Evolutionary conservation across 64 coral and sea anemone species (phyloP).

Genomic region (Porites lutea): DNA sequence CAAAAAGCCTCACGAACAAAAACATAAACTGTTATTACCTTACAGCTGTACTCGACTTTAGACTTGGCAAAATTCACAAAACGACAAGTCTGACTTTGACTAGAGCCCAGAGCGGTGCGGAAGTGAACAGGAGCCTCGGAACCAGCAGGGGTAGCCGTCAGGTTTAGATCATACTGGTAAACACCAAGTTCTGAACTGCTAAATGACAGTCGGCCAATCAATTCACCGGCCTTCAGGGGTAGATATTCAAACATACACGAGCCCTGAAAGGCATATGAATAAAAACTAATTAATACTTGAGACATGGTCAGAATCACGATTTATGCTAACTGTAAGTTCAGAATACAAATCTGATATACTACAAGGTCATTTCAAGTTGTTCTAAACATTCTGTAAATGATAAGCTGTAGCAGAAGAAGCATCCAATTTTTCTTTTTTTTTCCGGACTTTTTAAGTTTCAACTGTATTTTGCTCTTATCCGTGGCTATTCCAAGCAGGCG

Average conservation of each 20-base stretch:
- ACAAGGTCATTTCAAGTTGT: too few species aligned
- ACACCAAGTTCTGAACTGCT: slow-evolving; percentile 88
- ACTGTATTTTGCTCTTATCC: too few species aligned
- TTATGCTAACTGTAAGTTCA: background rate
- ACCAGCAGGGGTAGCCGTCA: slow-evolving; percentile 89
- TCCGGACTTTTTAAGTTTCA: too few species aligned
- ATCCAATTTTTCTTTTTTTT: too few species aligned
- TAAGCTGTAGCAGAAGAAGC: too few species aligned
- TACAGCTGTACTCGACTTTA: slow-evolving; percentile 95
- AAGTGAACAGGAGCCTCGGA: slow-evolving; percentile 92
- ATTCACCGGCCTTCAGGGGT: slow-evolving; percentile 86
- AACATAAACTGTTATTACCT: slow-evolving; percentile 42
- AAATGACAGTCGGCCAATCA: slow-evolving; percentile 80
- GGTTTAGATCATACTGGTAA: slow-evolving; percentile 89
- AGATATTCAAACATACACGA: slow-evolving; percentile 96
- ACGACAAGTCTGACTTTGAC: slow-evolving; percentile 91
- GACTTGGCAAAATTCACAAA: slow-evolving; percentile 95
- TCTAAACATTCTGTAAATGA: too few species aligned
- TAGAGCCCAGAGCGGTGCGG: slow-evolving; percentile 78
- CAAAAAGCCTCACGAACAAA: background rate
- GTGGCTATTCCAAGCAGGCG: too few species aligned
- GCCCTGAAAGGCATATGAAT: slow-evolving; percentile 52
- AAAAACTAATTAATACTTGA: too few species aligned
- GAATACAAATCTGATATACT: too few species aligned
- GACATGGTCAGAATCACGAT: background rate